Conservation (phyloP, 2,888 invertebrate genomes). For the Halocaridina rubra region DNA sequence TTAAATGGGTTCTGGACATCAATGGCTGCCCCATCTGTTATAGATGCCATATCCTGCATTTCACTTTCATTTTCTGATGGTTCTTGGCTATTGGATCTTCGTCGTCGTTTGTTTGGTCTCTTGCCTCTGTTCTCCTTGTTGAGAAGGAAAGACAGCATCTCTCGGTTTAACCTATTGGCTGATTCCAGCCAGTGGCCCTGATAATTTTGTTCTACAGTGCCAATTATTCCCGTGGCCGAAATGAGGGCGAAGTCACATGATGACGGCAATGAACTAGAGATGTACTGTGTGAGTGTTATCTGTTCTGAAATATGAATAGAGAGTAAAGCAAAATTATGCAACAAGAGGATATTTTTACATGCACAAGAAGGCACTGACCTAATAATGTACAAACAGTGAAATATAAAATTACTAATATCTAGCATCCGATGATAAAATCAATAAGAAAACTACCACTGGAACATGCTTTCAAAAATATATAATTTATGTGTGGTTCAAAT, state of each 20-base stretch:
- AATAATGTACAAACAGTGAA: too few relatives aligned
- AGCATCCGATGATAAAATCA: too few relatives aligned
- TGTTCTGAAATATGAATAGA: background rate
- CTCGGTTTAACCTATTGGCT: conserved; percentile 24
- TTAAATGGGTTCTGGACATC: too few relatives aligned
- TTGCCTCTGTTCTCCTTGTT: background rate
- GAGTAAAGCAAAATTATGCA: too few relatives aligned
- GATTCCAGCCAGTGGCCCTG: conserved; percentile 27
- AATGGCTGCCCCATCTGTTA: too few relatives aligned
- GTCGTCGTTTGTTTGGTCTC: background rate
- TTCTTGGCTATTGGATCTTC: background rate
- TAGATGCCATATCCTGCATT: too few relatives aligned
- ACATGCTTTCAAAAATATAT: too few relatives aligned
- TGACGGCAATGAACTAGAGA: conserved; percentile 5
- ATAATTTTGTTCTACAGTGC: conserved; percentile 36
- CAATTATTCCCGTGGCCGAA: conserved; percentile 30
- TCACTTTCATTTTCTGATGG: background rate
- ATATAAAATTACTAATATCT: too few relatives aligned
- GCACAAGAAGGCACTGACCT: too few relatives aligned
- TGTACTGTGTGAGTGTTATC: conserved; percentile 4
- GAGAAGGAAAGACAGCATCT: conserved; percentile 20
- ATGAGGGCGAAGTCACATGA: conserved; percentile 34
- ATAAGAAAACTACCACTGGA: too few relatives aligned
- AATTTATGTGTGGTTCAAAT: too few relatives aligned
- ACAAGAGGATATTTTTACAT: too few relatives aligned